A percentile compares a stretch with the other conserved stretches of the same genome.
Conservation (phyloP, 23 tunicate genomes). For the Trididemnum miniatum region DNA sequence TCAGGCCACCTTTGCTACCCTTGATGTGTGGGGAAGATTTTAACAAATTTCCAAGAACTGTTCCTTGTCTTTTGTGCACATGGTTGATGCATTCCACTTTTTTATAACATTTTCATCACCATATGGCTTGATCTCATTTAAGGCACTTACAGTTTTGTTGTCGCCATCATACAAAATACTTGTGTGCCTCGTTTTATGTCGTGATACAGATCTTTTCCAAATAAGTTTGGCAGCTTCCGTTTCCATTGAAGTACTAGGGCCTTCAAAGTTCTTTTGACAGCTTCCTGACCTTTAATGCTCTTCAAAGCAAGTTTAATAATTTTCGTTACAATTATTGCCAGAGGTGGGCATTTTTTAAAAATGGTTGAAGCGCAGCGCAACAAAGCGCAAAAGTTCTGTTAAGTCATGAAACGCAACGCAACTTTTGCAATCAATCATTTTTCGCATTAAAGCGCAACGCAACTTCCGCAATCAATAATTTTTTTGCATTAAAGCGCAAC, state of each 20-base stretch:
- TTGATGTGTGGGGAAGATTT: neutral
- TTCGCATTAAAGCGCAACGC: too few species aligned
- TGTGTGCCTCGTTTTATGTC: neutral
- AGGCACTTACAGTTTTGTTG: neutral
- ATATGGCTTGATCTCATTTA: neutral
- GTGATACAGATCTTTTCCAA: neutral
- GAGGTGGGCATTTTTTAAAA: too few species aligned
- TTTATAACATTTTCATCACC: neutral
- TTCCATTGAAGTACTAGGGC: neutral
- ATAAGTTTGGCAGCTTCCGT: neutral
- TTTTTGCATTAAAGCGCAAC: too few species aligned
- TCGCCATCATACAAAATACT: neutral
- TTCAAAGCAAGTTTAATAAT: too few species aligned
- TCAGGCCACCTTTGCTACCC: neutral
- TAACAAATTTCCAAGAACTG: neutral
- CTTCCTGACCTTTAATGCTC: too few species aligned
- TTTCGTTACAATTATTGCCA: too few species aligned
- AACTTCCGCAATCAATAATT: too few species aligned
- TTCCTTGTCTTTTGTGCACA: neutral
- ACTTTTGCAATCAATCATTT: too few species aligned
- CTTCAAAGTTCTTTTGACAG: neutral
- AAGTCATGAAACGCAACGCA: too few species aligned
- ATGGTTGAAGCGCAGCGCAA: too few species aligned
- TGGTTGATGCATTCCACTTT: neutral
- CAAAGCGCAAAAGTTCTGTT: too few species aligned